These are phyloP conservation scores for Rhinogobio ventralis DNA, from an alignment of 2,797 vertebrate species.

Conservation along the genomic window DNA sequence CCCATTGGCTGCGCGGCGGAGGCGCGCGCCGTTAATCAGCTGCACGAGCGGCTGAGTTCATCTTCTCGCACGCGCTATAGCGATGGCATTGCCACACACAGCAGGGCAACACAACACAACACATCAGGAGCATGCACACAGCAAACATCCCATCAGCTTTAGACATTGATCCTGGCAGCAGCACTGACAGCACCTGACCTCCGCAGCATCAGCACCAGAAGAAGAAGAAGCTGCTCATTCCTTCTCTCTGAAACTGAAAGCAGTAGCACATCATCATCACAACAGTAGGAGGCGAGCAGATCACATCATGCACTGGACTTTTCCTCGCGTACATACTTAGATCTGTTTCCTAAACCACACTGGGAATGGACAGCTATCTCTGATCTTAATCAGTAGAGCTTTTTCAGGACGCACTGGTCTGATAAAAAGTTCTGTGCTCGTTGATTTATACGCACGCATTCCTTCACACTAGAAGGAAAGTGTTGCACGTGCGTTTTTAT, in stretches of 20 bases:
- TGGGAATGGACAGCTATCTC: slow-evolving; percentile 32
- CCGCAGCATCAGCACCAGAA: slow-evolving; percentile 52
- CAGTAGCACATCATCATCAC: slow-evolving; percentile 56
- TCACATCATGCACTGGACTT: slow-evolving; percentile 61
- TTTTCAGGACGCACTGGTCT: slow-evolving; percentile 18
- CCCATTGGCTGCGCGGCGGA: slow-evolving; percentile 64
- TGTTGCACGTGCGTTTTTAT: slow-evolving; percentile 6
- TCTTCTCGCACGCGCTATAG: slow-evolving; percentile 64
- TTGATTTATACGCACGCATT: slow-evolving; percentile 4
- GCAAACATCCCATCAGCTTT: slow-evolving; percentile 57
- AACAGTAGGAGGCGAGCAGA: slow-evolving; percentile 54
- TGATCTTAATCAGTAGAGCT: background rate
- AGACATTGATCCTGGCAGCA: slow-evolving; percentile 53
- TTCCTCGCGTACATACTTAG: slow-evolving; percentile 51
- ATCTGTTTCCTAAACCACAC: slow-evolving; percentile 47
- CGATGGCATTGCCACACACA: slow-evolving; percentile 67
- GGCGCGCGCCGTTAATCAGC: slow-evolving; percentile 70
- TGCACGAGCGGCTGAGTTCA: slow-evolving; percentile 63
- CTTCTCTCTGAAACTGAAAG: slow-evolving; percentile 51
- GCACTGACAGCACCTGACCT: slow-evolving; percentile 39
- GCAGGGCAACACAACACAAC: slow-evolving; percentile 72
- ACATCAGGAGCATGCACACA: slow-evolving; percentile 62
- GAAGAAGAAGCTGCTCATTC: slow-evolving; percentile 46
- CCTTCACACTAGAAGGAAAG: slow-evolving; percentile 32
- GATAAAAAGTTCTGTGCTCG: slow-evolving; percentile 21